Evolutionary conservation across 1,140 invertebrate genomes (phyloP).

Genomic region (Drosophila orosa): DNA sequence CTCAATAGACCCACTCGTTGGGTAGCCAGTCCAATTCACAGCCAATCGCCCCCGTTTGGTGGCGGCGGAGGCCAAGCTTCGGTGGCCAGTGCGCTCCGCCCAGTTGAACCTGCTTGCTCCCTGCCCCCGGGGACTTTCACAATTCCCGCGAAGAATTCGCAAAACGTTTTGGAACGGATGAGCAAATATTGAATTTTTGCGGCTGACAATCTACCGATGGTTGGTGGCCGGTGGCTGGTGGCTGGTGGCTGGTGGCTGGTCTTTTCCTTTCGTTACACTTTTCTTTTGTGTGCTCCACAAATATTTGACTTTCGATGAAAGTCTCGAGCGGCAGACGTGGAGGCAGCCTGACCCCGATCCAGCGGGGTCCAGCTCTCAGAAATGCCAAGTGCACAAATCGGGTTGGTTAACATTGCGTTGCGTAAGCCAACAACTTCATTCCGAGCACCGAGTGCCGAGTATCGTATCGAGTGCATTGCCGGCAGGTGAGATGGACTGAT

Average conservation of each 20-base stretch:
- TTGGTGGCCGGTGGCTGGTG: not conserved
- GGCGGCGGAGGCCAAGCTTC: conserved; percentile 59
- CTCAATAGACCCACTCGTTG: conserved; percentile 46
- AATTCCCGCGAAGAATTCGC: conserved; percentile 50
- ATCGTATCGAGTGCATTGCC: conserved; percentile 43
- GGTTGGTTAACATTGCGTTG: conserved; percentile 71
- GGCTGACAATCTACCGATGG: conserved; percentile 27
- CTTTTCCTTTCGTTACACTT: conserved; percentile 77
- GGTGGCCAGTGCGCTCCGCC: conserved; percentile 47
- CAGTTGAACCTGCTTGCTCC: conserved; percentile 71
- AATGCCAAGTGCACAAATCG: conserved; percentile 53
- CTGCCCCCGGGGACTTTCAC: conserved; percentile 66
- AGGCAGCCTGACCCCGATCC: conserved; percentile 68
- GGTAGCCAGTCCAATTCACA: conserved; percentile 39
- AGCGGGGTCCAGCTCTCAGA: conserved; percentile 49
- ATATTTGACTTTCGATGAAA: conserved; percentile 82
- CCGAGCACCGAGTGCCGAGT: conserved; percentile 25
- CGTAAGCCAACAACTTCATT: conserved; percentile 57
- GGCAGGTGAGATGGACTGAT: conserved; percentile 15
- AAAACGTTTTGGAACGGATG: conserved; percentile 55
- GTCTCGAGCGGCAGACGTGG: conserved; percentile 53
- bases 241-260: conserved; percentile 11
- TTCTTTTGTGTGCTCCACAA: conserved; percentile 72
- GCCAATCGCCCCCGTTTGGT: conserved; percentile 54
- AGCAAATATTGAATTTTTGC: conserved; percentile 73